Base-by-base conservation (phyloP, 2,888 invertebrate species). In the Onthophagus sagittarius region DNA sequence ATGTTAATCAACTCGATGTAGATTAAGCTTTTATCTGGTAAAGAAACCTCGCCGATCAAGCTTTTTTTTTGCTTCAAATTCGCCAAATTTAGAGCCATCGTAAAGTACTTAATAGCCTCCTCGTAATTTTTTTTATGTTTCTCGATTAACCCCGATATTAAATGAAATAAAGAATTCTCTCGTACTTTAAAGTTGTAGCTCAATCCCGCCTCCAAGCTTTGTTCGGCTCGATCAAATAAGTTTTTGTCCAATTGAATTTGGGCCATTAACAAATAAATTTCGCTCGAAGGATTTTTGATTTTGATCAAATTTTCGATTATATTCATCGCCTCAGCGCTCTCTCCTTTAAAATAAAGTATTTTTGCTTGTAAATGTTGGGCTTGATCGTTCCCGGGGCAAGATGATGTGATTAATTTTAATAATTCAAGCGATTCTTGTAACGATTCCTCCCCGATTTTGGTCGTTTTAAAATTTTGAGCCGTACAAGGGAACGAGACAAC, bases 151-250 rank as follows among this genome's bases (percentile, higher is more conserved):
- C 97, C 97, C 77, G 91, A 90, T 0, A 97, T 89, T 76, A 97
- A 89, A 85, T 97, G 95, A 82, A 96, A 99, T 83, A 96, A 87
- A 0, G 97, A 95, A 84, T 94, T 93, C 75, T 98, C 97, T 77
- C 97, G 88, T 0, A 98, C 93, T 85, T 94, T 93, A 82, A 99
- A 98, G 84, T 98, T 95, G 81, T 94, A 94, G 81, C 97, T 97
- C 11, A 98, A 86, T 73, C 95, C 96, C 77, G 94, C 90, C 86
- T 98, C 98, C 67, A 99, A 86, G 72, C 92, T 92, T 83, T 96
- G 95, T 9, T 93, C 89, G 0, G 98, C 98, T 81, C 93, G 89
- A 14, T 92, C 89, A 79, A 89, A 94, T 67, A 89, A 87, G 62
- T 89, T 88, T 80, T 91, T 90, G 74, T 90, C 90, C 5, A 96